Conservation (phyloP, 2,888 invertebrate species). For the Charanyca ferruginea region DNA sequence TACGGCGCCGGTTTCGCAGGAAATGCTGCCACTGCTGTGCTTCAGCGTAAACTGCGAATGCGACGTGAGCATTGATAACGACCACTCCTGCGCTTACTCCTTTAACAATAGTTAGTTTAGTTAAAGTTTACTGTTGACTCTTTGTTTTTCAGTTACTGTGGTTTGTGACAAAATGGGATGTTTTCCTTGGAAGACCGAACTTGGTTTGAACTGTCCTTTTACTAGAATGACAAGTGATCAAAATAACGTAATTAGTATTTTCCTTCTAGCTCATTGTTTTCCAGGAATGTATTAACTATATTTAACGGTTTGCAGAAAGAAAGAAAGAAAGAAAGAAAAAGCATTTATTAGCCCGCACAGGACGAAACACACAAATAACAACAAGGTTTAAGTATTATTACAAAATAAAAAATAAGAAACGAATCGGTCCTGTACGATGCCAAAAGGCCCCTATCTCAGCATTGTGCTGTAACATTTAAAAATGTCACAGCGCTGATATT, state of each 20-base stretch:
- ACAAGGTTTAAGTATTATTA: too few relatives aligned
- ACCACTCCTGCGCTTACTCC: conserved; percentile 44
- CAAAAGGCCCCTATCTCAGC: too few relatives aligned
- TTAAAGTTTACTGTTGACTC: conserved; percentile 17
- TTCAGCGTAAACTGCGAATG: conserved; percentile 67
- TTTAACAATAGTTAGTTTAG: conserved; percentile 43
- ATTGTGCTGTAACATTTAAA: too few relatives aligned
- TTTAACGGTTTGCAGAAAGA: too few relatives aligned
- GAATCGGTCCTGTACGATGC: too few relatives aligned
- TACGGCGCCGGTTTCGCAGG: conserved; percentile 77
- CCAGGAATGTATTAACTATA: neutral
- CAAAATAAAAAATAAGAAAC: too few relatives aligned
- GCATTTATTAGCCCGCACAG: too few relatives aligned
- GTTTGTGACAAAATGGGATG: neutral
- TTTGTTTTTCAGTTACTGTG: neutral
- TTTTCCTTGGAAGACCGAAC: neutral
- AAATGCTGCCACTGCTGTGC: conserved; percentile 71
- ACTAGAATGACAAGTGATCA: neutral
- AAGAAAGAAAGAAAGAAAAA: too few relatives aligned
- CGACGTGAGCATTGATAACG: conserved; percentile 67
- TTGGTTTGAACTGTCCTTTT: neutral
- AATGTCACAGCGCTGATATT: too few relatives aligned
- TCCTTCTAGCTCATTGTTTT: neutral
- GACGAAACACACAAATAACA: too few relatives aligned
- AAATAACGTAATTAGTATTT: neutral